Percentiles rank a stretch among this genome's conserved stretches.
Evolutionary conservation across 2,113 vertebrate genomes (phyloP).

Genomic region (Caretta caretta): DNA sequence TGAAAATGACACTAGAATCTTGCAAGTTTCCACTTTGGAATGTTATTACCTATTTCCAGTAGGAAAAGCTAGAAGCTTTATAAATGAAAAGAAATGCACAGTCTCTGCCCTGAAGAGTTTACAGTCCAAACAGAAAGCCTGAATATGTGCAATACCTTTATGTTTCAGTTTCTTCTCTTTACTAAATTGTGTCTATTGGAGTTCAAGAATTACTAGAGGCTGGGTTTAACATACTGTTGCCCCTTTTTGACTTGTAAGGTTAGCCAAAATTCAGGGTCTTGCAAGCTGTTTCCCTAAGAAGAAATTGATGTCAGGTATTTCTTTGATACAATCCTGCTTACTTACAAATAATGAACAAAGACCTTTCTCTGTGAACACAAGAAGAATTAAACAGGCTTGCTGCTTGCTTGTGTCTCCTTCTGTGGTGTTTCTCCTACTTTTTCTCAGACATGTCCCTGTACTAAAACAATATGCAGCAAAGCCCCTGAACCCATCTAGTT

Average conservation of each 20-base stretch:
- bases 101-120: neutral
- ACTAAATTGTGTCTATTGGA: neutral
- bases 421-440: too few relatives aligned
- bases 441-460: too few relatives aligned
- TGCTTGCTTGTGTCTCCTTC: too few relatives aligned
- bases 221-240: neutral
- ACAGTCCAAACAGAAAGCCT: neutral
- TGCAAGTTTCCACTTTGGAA: neutral
- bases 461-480: too few relatives aligned
- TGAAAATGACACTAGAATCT: neutral
- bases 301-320: neutral
- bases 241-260: neutral
- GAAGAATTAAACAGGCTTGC: neutral
- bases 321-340: neutral
- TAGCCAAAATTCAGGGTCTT: neutral
- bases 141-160: accelerated
- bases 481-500: too few relatives aligned
- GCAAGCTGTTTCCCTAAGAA: neutral
- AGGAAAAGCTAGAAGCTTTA: neutral
- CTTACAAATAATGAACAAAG: neutral
- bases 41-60: neutral
- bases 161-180: neutral
- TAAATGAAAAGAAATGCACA: neutral
- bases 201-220: neutral
- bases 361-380: neutral